Conservation (phyloP, 1,140 invertebrate species). For the Dendroctonus valens region DNA sequence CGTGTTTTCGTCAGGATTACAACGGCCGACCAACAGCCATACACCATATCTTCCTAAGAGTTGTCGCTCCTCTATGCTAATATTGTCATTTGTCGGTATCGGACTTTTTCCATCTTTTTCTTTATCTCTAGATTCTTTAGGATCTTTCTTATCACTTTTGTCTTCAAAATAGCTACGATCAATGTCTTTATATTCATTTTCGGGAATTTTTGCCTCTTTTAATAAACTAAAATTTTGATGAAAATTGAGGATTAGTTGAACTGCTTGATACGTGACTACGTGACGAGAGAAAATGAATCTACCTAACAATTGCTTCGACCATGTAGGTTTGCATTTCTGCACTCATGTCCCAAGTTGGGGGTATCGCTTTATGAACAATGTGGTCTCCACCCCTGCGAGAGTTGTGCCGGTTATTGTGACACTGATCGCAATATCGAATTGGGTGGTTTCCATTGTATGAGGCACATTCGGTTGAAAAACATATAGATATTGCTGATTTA, state of each 20-base stretch:
- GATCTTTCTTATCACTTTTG: constrained; percentile 64
- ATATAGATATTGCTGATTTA: constrained; percentile 93
- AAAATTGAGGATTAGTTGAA: neutral
- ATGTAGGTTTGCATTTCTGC: constrained; percentile 89
- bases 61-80: constrained; percentile 77
- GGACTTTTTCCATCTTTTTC: constrained; percentile 45
- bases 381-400: constrained; percentile 82
- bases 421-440: constrained; percentile 89
- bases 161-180: constrained; percentile 56
- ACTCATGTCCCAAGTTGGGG: constrained; percentile 84
- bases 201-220: constrained; percentile 75
- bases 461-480: constrained; percentile 95
- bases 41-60: constrained; percentile 93
- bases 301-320: constrained; percentile 96
- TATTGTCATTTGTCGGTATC: constrained; percentile 56
- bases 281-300: constrained; percentile 32
- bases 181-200: constrained; percentile 55
- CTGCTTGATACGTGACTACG: no score
- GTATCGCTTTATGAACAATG: constrained; percentile 82
- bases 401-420: constrained; percentile 86
- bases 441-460: constrained; percentile 95
- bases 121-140: constrained; percentile 38
- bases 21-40: constrained; percentile 93
- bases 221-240: constrained; percentile 57
- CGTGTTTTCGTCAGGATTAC: constrained; percentile 81